Percentiles rank a stretch among this genome's conserved stretches.
Conservation (phyloP, 2,113 vertebrate species). For the Hirundichthys speculiger region DNA sequence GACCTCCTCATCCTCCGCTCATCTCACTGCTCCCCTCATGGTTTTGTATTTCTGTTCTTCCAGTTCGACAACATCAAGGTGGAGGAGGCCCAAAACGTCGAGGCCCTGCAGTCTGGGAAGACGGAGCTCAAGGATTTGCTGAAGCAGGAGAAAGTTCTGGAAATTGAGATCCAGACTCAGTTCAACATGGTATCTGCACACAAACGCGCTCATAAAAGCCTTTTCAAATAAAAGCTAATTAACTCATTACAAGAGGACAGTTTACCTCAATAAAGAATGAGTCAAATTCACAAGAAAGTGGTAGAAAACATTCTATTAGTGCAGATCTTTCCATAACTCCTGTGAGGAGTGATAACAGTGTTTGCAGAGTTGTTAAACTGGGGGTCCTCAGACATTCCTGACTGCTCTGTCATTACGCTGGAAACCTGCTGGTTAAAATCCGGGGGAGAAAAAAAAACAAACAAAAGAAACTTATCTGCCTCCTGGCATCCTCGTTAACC, state of each 20-base stretch:
- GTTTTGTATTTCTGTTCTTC: neutral
- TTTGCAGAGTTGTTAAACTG: too few species aligned
- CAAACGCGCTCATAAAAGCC: neutral
- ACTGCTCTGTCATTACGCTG: slow-evolving; percentile 37
- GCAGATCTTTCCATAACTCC: too few species aligned
- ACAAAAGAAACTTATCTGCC: too few species aligned
- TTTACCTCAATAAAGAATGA: too few species aligned
- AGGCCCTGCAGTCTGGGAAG: slow-evolving; percentile 65
- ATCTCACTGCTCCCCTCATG: neutral
- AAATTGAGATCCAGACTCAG: slow-evolving; percentile 68
- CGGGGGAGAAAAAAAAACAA: neutral
- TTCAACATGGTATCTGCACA: slow-evolving; percentile 65
- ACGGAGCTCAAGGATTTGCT: slow-evolving; percentile 58
- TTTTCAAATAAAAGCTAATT: too few species aligned
- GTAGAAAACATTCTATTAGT: neutral
- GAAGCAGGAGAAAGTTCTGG: slow-evolving; percentile 66
- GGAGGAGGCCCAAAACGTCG: slow-evolving; percentile 68
- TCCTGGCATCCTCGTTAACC: too few species aligned
- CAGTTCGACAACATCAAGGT: slow-evolving; percentile 80
- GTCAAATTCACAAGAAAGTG: too few species aligned
- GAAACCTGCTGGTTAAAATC: neutral
- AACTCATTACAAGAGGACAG: too few species aligned
- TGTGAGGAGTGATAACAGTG: too few species aligned
- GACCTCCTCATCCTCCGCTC: neutral
- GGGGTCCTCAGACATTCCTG: slow-evolving; percentile 38